A percentile compares a stretch with the other conserved stretches of the same genome.
phyloP scores from a whole-genome alignment of 2,797 vertebrate species.

The Lacerta agilis region DNA sequence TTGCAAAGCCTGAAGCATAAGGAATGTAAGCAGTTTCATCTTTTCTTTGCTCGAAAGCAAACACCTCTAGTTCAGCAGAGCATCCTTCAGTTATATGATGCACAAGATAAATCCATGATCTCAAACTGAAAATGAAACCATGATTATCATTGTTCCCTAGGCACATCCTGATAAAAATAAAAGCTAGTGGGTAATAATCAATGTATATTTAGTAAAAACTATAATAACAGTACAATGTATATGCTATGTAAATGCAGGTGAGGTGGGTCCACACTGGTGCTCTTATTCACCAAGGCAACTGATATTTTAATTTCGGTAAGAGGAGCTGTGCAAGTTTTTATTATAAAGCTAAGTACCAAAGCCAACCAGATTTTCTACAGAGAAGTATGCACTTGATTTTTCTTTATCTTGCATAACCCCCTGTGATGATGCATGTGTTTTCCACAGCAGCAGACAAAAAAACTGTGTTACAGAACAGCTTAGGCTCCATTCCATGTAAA shows the following conservation, averaged over 20 bases:
- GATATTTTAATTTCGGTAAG: accelerated
- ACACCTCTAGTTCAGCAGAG: background rate
- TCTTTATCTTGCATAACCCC: slow-evolving; percentile 1
- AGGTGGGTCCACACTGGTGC: accelerated
- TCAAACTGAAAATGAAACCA: background rate
- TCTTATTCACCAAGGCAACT: background rate
- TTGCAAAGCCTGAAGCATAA: background rate
- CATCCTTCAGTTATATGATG: slow-evolving; percentile 9
- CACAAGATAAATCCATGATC: slow-evolving; percentile 6
- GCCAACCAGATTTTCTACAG: slow-evolving; percentile 1
- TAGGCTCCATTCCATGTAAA: background rate
- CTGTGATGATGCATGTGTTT: accelerated
- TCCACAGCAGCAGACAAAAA: background rate
- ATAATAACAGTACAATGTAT: background rate
- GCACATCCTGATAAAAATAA: background rate
- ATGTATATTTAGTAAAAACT: background rate
- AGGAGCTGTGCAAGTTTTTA: slow-evolving; percentile 22
- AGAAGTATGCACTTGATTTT: slow-evolving; percentile 7
- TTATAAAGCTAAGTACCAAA: background rate
- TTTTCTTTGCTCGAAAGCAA: background rate
- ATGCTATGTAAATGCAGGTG: background rate
- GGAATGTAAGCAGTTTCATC: background rate
- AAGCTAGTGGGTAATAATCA: accelerated
- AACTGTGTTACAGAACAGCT: accelerated
- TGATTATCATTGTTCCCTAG: accelerated